Conservation (phyloP, 2,797 vertebrate species). For the Poecilia velifera region DNA sequence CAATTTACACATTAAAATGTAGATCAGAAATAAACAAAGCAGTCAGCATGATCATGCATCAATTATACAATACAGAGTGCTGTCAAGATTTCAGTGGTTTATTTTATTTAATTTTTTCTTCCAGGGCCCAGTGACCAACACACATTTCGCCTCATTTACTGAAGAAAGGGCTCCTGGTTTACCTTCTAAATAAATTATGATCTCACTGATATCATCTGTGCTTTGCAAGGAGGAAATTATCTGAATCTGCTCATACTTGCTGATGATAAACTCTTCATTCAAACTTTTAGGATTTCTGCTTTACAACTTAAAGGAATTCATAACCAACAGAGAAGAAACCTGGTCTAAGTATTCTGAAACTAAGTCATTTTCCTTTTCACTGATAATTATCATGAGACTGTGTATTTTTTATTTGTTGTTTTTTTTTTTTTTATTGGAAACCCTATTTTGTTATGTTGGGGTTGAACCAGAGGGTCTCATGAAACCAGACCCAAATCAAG, state of each 20-base stretch:
- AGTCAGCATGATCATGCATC: slow-evolving; percentile 73
- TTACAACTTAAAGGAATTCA: neutral
- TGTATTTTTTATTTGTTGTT: neutral
- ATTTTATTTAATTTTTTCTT: slow-evolving; percentile 17
- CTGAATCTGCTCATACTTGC: neutral
- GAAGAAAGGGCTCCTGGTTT: slow-evolving; percentile 35
- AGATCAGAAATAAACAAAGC: slow-evolving; percentile 47
- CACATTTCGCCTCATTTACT: slow-evolving; percentile 44
- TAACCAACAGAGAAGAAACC: neutral
- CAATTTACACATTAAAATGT: slow-evolving; percentile 75
- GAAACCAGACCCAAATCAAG: neutral
- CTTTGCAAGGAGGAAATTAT: neutral
- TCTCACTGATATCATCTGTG: neutral
- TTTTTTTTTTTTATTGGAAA: neutral
- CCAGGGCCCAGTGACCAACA: slow-evolving; percentile 53
- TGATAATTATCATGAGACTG: neutral
- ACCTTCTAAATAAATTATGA: neutral
- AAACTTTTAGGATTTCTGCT: neutral
- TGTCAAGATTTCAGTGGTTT: slow-evolving; percentile 47
- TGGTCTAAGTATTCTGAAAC: neutral
- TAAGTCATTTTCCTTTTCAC: neutral
- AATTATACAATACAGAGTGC: slow-evolving; percentile 54
- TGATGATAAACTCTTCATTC: neutral
- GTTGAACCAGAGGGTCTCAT: neutral
- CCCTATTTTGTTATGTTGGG: neutral